Percentiles rank a stretch among this genome's conserved stretches.
phyloP scores from a whole-genome alignment of 2,797 vertebrate species.

The Tapirus indicus region DNA sequence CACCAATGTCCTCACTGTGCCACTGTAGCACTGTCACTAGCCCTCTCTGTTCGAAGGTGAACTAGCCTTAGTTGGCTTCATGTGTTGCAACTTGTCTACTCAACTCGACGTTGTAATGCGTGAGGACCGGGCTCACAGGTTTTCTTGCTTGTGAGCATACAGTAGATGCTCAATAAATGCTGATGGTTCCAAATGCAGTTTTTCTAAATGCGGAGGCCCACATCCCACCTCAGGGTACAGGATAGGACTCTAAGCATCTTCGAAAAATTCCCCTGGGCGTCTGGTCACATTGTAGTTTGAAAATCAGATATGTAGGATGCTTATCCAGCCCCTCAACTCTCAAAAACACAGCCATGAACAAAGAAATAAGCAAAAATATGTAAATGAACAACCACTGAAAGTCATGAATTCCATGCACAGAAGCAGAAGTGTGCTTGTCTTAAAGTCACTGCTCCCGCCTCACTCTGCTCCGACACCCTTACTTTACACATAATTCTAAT shows the following conservation, averaged over 20 bases:
- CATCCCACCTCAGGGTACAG: too few species aligned
- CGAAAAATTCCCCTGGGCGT: background rate
- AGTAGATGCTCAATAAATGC: background rate
- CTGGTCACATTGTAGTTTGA: background rate
- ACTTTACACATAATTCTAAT: background rate
- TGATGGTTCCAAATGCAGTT: background rate
- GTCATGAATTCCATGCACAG: background rate
- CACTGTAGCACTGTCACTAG: rapidly evolving
- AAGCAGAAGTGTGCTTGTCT: background rate
- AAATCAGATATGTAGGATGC: background rate
- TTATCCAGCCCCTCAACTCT: background rate
- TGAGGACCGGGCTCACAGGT: background rate
- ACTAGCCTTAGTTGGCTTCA: background rate
- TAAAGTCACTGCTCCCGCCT: background rate
- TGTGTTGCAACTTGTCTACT: background rate
- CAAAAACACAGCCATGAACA: background rate
- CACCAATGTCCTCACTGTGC: rapidly evolving
- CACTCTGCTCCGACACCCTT: background rate
- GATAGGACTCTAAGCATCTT: background rate
- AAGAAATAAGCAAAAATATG: slow-evolving; percentile 18
- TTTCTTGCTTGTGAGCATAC: background rate
- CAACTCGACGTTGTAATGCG: background rate
- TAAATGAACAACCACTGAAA: background rate
- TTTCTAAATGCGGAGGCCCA: slow-evolving; percentile 1
- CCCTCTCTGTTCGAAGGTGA: background rate